Evolutionary conservation across 2,113 vertebrate species (phyloP).

Genomic region (Paramormyrops kingsleyae): DNA sequence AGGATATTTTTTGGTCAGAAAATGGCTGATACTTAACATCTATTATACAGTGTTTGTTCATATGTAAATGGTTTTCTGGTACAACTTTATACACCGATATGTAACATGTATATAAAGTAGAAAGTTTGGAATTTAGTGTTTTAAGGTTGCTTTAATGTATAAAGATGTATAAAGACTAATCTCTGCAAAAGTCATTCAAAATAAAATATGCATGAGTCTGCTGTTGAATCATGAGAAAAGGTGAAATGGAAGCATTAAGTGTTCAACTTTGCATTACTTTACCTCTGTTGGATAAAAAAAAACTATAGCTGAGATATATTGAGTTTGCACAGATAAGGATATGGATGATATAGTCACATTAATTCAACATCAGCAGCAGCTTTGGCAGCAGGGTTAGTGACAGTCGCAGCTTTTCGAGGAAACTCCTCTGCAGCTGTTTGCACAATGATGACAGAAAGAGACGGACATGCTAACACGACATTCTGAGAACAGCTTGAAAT

Average conservation of each 20-base stretch:
- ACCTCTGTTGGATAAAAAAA: too few species aligned
- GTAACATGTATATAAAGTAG: constrained; percentile 6
- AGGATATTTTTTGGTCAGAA: background rate
- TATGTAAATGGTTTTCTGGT: constrained; percentile 3
- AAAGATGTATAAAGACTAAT: constrained; percentile 7
- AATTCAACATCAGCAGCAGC: background rate
- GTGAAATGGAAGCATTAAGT: background rate
- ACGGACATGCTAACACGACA: background rate
- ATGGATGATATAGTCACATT: background rate
- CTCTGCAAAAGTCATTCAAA: background rate
- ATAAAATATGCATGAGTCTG: background rate
- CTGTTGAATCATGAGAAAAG: background rate
- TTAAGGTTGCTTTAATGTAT: background rate
- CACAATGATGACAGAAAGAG: background rate
- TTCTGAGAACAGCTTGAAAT: background rate
- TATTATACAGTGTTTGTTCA: background rate
- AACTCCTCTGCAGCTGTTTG: background rate
- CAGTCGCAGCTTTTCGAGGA: background rate
- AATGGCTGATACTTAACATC: background rate
- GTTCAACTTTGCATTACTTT: background rate
- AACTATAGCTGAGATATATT: background rate
- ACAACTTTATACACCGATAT: background rate
- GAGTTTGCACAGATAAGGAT: background rate
- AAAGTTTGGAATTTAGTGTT: background rate
- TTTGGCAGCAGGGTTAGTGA: background rate